phyloP scores from a whole-genome alignment of 2,797 vertebrate genomes.

The Liasis olivaceus region DNA sequence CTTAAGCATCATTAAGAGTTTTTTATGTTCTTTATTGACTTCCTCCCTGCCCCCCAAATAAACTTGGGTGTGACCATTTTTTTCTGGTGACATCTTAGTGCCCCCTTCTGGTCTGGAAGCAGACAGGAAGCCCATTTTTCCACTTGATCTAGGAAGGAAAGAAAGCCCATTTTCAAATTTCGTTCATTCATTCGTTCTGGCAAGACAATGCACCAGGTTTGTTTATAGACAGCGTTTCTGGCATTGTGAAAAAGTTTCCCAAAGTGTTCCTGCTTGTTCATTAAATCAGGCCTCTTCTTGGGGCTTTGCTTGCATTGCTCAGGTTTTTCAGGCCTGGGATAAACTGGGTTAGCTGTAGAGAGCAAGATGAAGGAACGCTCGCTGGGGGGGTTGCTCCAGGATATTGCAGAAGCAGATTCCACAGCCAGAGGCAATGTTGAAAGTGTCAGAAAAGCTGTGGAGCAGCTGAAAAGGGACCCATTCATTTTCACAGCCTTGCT shows the following conservation, averaged over 20 bases:
- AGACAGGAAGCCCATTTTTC: neutral
- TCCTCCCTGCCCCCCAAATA: neutral
- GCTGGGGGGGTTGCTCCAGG: neutral
- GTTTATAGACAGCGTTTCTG: neutral
- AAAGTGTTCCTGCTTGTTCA: neutral
- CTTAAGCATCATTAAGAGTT: neutral
- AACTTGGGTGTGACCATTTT: neutral
- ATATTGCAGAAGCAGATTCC: neutral
- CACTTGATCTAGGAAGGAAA: neutral
- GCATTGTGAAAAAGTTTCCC: neutral
- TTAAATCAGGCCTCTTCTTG: slow-evolving; percentile 9
- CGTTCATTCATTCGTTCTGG: neutral
- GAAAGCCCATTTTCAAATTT: neutral
- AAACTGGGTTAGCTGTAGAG: neutral
- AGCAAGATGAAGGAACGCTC: accelerated
- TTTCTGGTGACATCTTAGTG: accelerated
- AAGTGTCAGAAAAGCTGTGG: neutral
- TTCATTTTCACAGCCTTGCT: neutral
- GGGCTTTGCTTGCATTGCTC: accelerated
- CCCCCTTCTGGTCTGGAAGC: neutral
- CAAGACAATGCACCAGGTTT: neutral
- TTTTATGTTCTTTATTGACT: neutral
- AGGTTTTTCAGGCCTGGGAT: neutral
- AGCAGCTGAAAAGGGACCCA: neutral
- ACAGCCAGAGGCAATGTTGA: neutral